Evolutionary conservation across 2,888 invertebrate species (phyloP).

Genomic region (Gari tellinella): DNA sequence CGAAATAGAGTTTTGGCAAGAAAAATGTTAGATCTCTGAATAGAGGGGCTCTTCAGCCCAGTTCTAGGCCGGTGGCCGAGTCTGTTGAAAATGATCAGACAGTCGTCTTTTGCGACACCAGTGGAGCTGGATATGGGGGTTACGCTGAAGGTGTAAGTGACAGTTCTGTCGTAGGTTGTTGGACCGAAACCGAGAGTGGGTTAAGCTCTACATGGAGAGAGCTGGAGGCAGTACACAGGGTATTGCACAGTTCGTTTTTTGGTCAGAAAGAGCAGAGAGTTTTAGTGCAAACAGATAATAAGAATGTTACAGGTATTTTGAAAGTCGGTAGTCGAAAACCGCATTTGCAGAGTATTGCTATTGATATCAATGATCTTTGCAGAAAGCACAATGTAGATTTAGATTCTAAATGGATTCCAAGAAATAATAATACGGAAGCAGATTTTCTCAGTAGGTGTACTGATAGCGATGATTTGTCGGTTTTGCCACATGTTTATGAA

Average conservation of each 20-base stretch:
- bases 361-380: conserved; percentile 35
- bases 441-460: conserved; percentile 29
- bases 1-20: conserved; percentile 25
- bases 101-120: conserved; percentile 38
- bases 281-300: conserved; percentile 33
- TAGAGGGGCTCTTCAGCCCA: neutral
- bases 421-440: conserved; percentile 23
- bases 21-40: conserved; percentile 26
- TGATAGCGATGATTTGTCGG: conserved; percentile 31
- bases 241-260: conserved; percentile 16
- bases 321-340: conserved; percentile 34
- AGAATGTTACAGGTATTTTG: conserved; percentile 30
- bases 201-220: conserved; percentile 56
- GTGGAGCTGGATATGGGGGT: conserved; percentile 39
- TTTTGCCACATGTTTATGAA: neutral
- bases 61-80: neutral
- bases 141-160: conserved; percentile 25
- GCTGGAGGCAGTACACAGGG: conserved; percentile 41
- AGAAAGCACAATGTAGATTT: conserved; percentile 13
- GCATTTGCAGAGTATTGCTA: conserved; percentile 28
- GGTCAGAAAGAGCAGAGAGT: conserved; percentile 26
- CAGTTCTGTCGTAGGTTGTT: conserved; percentile 26
- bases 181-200: conserved; percentile 27
- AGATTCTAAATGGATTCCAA: conserved; percentile 28
- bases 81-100: neutral